Conservation (phyloP, 2,797 vertebrate genomes). For the Varecia variegata region DNA sequence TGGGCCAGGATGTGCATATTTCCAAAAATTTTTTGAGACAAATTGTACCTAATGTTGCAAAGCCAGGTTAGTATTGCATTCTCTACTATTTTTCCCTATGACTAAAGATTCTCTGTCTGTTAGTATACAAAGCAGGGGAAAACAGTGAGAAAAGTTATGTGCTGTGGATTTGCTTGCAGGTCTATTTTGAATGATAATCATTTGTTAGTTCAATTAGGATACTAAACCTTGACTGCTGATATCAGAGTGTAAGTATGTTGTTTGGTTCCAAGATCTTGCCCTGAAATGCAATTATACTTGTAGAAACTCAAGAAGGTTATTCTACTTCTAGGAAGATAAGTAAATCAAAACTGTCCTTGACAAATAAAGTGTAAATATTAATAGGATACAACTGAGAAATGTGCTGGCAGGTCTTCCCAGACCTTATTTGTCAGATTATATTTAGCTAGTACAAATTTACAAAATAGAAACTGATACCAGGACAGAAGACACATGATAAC, state of each 20-base stretch:
- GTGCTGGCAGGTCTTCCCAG: background rate
- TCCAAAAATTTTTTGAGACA: background rate
- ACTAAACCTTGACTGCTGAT: background rate
- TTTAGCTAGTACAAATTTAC: background rate
- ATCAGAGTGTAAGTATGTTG: background rate
- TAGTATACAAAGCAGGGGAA: background rate
- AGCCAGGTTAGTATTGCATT: background rate
- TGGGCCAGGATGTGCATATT: background rate
- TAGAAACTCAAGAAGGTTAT: background rate
- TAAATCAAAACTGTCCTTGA: background rate
- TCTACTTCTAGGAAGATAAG: background rate
- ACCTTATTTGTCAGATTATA: background rate
- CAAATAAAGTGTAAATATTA: background rate
- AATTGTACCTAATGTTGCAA: background rate
- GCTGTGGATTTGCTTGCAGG: background rate
- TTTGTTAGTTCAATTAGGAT: background rate
- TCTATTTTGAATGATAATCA: conserved; percentile 7
- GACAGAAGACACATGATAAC: background rate
- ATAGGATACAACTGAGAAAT: background rate
- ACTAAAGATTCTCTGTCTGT: background rate
- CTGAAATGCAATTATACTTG: conserved; percentile 17
- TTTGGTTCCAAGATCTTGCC: background rate
- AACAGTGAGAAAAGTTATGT: background rate
- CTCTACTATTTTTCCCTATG: background rate
- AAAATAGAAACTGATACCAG: background rate